Evolutionary conservation across 1,140 invertebrate genomes (phyloP).

Genomic region (Scaptomyza hsui): DNA sequence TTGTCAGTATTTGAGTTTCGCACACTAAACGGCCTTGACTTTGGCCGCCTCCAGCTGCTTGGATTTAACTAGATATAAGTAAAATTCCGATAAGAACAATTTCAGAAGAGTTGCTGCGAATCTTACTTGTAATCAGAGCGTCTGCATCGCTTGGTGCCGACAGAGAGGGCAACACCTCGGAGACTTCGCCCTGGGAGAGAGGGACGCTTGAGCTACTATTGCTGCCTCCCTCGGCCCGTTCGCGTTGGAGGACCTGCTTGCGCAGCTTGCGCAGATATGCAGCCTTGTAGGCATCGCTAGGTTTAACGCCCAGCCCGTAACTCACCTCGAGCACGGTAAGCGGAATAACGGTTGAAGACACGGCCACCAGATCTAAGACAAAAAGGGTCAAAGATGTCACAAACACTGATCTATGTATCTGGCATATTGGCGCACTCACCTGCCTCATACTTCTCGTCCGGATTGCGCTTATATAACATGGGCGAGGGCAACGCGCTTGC

Average conservation of each 20-base stretch:
- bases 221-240: slow-evolving; percentile 13
- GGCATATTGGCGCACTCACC: slow-evolving; percentile 41
- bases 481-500: slow-evolving; percentile 42
- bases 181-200: slow-evolving; percentile 18
- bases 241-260: slow-evolving; percentile 70
- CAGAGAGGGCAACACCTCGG: slow-evolving; percentile 13
- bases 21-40: slow-evolving; percentile 57
- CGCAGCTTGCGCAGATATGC: slow-evolving; percentile 79
- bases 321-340: slow-evolving; percentile 86
- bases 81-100: background rate
- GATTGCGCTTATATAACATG: slow-evolving; percentile 82
- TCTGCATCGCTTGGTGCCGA: slow-evolving; percentile 49
- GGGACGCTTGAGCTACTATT: background rate
- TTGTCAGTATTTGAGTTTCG: background rate
- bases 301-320: slow-evolving; percentile 76
- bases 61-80: slow-evolving; percentile 52
- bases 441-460: slow-evolving; percentile 78
- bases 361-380: slow-evolving; percentile 87
- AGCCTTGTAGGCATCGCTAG: slow-evolving; percentile 78
- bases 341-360: slow-evolving; percentile 88
- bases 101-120: background rate
- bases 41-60: slow-evolving; percentile 57
- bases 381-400: too few relatives aligned
- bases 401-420: too few relatives aligned
- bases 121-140: slow-evolving; percentile 58